Evolutionary conservation across 2,113 vertebrate genomes (phyloP), one percentile per base, ranked within the genome.

Genomic region (Chauna torquata): DNA sequence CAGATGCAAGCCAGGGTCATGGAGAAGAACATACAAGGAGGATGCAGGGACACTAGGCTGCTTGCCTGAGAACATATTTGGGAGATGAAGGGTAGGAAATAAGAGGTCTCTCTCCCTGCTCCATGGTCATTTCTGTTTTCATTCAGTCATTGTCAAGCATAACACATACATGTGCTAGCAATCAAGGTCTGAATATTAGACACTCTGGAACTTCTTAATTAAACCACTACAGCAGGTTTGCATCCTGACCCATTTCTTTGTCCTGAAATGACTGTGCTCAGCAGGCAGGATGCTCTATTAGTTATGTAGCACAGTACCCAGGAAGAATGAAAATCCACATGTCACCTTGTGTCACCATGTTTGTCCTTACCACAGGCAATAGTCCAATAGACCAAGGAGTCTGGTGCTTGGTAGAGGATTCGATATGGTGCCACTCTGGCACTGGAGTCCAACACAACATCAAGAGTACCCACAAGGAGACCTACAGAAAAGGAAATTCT

Each of bases 321-420:
- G 59, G 36, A 61, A 84, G 47, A 78, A 65, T 16, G 70, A 77
- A 86, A 88, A 45, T 11, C 58, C 69, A 20, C 38, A 14, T 6
- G 38, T 52, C 58, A 49, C 32, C 42, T 42, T 7, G 16, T 6
- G 38, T 52, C 58, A 49, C 32, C 42, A 44, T 7, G 16, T 16
- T 18, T n/a, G 55, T 86, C 94, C 99, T 97, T 98, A 99, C 99
- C 99, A 88, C 99, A 99, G 91, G 99, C 99, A 17, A 99, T 99
- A 95, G 99, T 99, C 99, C 99, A 99, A 85, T 99, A 99, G 57
- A 98, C 97, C 86, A 99, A 96, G 58, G 99, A 99, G 96, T 99
- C 99, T 4, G 99, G 99, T 11, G 99, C 99, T 97, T 99, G 99
- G 96, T 99, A 99, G 25, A 99, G 98, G 96, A 99, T 99, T 92